Percentiles rank a stretch among this genome's conserved stretches.
These are phyloP conservation scores for Heterocephalus glaber DNA, from an alignment of 2,113 vertebrate species.

Conservation along the genomic window DNA sequence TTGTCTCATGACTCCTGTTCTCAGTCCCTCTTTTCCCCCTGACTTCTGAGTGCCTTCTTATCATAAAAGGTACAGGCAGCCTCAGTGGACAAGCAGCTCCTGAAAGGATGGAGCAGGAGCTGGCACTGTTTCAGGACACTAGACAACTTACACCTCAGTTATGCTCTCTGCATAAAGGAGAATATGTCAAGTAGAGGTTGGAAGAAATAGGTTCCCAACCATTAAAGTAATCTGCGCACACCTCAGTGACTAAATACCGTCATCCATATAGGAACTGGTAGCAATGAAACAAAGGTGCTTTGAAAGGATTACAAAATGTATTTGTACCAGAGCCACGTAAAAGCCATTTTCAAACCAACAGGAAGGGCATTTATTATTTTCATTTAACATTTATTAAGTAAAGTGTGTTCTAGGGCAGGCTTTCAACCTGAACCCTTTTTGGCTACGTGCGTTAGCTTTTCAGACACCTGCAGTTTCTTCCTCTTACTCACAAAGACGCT, in stretches of 20 bases:
- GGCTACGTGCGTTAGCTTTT: slow-evolving; percentile 55
- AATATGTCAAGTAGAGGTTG: background rate
- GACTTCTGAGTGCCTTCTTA: background rate
- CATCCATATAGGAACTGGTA: slow-evolving; percentile 20
- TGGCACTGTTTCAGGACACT: background rate
- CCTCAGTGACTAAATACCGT: slow-evolving; percentile 62
- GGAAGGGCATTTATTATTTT: slow-evolving; percentile 74
- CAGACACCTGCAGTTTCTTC: slow-evolving; percentile 56
- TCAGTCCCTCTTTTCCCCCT: background rate
- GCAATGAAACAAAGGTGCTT: slow-evolving; percentile 71
- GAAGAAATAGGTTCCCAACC: slow-evolving; percentile 34
- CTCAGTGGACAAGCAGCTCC: background rate
- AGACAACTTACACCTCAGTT: background rate
- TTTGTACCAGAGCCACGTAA: slow-evolving; percentile 60
- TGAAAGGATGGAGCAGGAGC: background rate
- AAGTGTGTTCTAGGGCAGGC: slow-evolving; percentile 43
- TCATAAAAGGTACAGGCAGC: background rate
- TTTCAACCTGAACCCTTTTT: slow-evolving; percentile 54
- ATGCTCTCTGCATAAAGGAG: background rate
- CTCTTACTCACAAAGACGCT: slow-evolving; percentile 75
- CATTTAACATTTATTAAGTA: slow-evolving; percentile 74
- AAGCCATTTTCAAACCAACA: slow-evolving; percentile 70
- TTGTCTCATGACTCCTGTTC: background rate
- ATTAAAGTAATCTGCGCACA: slow-evolving; percentile 13
- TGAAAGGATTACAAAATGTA: slow-evolving; percentile 72